Conservation (phyloP, 2,888 invertebrate genomes). For the Halictus ligatus region DNA sequence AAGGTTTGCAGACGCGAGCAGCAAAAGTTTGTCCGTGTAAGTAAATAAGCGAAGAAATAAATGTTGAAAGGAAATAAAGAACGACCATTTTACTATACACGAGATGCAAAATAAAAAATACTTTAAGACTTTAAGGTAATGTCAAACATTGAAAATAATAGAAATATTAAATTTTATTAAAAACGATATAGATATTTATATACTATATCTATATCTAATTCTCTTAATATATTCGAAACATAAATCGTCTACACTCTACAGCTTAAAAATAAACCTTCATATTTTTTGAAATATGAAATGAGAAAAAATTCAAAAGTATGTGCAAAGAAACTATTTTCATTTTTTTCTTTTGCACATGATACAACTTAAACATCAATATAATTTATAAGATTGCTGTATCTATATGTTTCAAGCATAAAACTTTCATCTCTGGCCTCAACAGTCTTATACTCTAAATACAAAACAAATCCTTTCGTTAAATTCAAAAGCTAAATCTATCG, state of each 20-base stretch:
- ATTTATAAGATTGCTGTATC: slow-evolving; percentile 23
- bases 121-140: background rate
- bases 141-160: slow-evolving; percentile 18
- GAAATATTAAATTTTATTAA: slow-evolving; percentile 33
- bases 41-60: background rate
- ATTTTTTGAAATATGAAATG: slow-evolving; percentile 16
- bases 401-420: slow-evolving; percentile 61
- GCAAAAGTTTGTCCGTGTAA: background rate
- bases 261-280: slow-evolving; percentile 21
- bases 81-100: background rate
- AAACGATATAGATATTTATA: slow-evolving; percentile 24
- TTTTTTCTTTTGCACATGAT: slow-evolving; percentile 10
- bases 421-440: slow-evolving; percentile 52
- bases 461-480: slow-evolving; percentile 51
- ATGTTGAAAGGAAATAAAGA: slow-evolving; percentile 5
- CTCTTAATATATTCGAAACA: slow-evolving; percentile 18
- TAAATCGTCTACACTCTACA: slow-evolving; percentile 16
- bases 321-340: slow-evolving; percentile 15
- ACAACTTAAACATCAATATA: slow-evolving; percentile 38
- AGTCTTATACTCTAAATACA: slow-evolving; percentile 69
- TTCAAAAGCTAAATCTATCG: slow-evolving; percentile 81
- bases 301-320: slow-evolving; percentile 12
- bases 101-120: background rate
- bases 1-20: background rate
- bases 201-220: background rate